These are phyloP conservation scores for Danionella cerebrum DNA, from an alignment of 2,113 vertebrate species.

Conservation along the genomic window DNA sequence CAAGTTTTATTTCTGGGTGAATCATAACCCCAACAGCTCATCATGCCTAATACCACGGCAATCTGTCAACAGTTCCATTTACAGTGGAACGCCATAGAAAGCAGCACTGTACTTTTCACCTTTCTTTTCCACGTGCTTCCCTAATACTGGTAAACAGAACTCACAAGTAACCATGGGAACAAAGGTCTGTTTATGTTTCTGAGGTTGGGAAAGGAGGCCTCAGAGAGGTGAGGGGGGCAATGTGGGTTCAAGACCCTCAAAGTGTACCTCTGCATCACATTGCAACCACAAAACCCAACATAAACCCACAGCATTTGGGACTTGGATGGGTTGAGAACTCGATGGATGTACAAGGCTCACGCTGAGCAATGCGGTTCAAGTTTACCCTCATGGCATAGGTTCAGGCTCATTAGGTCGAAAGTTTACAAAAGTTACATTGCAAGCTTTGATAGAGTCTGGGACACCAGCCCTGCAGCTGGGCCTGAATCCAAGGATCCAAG, in stretches of 20 bases:
- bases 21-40: not conserved
- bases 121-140: conserved; percentile 20
- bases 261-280: conserved; percentile 17
- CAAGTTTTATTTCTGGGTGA: not conserved
- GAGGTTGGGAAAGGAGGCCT: conserved; percentile 26
- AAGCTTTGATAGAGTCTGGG: conserved; percentile 8
- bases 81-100: conserved; percentile 10
- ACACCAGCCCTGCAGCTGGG: conserved; percentile 18
- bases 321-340: not conserved
- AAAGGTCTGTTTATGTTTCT: conserved; percentile 36
- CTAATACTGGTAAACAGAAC: conserved; percentile 30
- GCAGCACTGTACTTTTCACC: conserved; percentile 18
- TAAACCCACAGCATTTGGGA: not conserved
- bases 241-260: conserved; percentile 24
- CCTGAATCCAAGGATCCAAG: conserved; percentile 2
- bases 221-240: conserved; percentile 24
- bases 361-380: not conserved
- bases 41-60: not conserved
- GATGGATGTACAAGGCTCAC: not conserved
- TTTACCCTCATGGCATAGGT: not conserved
- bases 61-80: conserved; percentile 8
- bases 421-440: conserved; percentile 14
- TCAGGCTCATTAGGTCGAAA: conserved; percentile 10
- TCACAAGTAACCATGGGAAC: conserved; percentile 31
- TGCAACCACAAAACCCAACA: conserved; percentile 7